Evolutionary conservation across 1,140 invertebrate genomes (phyloP).

Genomic region (Uloborus diversus): DNA sequence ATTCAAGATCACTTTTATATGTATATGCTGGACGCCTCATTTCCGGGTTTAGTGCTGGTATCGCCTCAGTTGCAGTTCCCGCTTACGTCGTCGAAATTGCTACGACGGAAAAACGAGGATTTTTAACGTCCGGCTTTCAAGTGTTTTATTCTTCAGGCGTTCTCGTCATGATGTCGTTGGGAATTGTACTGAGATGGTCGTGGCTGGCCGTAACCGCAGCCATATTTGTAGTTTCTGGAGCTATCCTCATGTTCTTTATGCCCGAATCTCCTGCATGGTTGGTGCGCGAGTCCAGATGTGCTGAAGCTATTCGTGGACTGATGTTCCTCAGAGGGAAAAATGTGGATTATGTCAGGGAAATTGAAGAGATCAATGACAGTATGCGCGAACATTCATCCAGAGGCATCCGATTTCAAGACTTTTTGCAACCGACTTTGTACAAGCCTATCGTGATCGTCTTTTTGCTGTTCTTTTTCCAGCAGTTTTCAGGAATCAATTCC

Average conservation of each 20-base stretch:
- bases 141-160: slow-evolving; percentile 80
- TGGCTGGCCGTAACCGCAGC: slow-evolving; percentile 75
- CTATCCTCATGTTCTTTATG: slow-evolving; percentile 69
- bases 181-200: slow-evolving; percentile 76
- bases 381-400: not conserved
- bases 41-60: slow-evolving; percentile 73
- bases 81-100: slow-evolving; percentile 92
- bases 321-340: slow-evolving; percentile 29
- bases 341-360: slow-evolving; percentile 6
- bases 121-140: slow-evolving; percentile 83
- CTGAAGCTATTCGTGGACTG: slow-evolving; percentile 71
- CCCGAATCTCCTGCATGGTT: slow-evolving; percentile 86
- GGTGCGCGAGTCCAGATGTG: slow-evolving; percentile 76
- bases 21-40: slow-evolving; percentile 74
- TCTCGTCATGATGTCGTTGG: slow-evolving; percentile 78
- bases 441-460: slow-evolving; percentile 73
- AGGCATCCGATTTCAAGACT: not conserved
- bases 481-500: slow-evolving; percentile 90
- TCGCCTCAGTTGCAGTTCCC: slow-evolving; percentile 71
- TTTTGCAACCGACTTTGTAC: slow-evolving; percentile 1
- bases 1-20: slow-evolving; percentile 68
- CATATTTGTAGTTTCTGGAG: slow-evolving; percentile 72
- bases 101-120: slow-evolving; percentile 80
- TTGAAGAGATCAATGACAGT: not conserved
- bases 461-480: slow-evolving; percentile 93